phyloP scores from a whole-genome alignment of 2,888 invertebrate genomes.

The Eupithecia tripunctaria region DNA sequence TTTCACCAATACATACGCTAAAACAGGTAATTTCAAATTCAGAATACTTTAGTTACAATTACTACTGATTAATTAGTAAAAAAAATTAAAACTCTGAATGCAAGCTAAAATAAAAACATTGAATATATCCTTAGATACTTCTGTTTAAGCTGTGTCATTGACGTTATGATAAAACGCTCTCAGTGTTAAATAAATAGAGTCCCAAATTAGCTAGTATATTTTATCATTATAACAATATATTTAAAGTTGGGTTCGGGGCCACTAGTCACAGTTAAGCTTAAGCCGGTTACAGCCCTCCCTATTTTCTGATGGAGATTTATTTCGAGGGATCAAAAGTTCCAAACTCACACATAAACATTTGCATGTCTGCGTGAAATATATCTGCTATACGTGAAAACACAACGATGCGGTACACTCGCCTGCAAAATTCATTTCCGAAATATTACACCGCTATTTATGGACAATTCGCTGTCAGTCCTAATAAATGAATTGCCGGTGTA shows the following conservation, averaged over 20 bases:
- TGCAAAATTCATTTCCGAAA: constrained; percentile 61
- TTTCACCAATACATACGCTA: too few species aligned
- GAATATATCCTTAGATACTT: neutral
- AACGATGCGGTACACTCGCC: constrained; percentile 50
- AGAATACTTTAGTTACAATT: too few species aligned
- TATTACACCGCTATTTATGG: constrained; percentile 63
- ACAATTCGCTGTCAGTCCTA: constrained; percentile 67
- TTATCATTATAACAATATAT: constrained; percentile 83
- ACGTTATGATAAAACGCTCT: constrained; percentile 73
- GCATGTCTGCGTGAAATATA: constrained; percentile 10
- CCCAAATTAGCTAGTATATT: constrained; percentile 79
- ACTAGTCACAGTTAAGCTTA: constrained; percentile 83
- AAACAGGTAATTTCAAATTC: too few species aligned
- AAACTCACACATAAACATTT: constrained; percentile 62
- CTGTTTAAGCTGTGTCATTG: constrained; percentile 34
- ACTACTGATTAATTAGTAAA: neutral
- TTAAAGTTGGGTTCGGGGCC: constrained; percentile 79
- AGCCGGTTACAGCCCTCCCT: constrained; percentile 83
- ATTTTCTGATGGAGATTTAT: constrained; percentile 85
- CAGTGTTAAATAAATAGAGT: constrained; percentile 75
- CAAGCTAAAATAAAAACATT: neutral
- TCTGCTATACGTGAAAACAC: neutral
- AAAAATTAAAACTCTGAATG: neutral
- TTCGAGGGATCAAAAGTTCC: constrained; percentile 84
- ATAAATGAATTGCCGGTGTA: constrained; percentile 66